phyloP scores from a whole-genome alignment of 1,140 invertebrate species.

The Hypothenemus hampei region DNA sequence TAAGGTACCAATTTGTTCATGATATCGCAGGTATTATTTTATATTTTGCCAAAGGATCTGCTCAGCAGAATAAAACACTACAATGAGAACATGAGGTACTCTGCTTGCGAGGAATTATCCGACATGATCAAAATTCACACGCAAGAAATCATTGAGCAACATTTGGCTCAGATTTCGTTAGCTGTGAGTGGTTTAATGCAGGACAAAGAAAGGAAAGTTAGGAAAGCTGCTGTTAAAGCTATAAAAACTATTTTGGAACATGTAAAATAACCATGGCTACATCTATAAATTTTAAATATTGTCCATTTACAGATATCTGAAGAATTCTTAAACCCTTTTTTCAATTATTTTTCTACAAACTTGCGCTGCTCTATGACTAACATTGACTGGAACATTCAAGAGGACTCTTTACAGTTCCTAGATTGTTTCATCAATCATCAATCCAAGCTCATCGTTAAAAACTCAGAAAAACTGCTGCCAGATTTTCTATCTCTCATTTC shows the following conservation, averaged over 20 bases:
- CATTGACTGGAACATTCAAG: conserved; percentile 70
- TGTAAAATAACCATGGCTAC: too few relatives aligned
- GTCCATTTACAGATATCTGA: conserved; percentile 37
- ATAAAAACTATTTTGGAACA: conserved; percentile 59
- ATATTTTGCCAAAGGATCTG: conserved; percentile 55
- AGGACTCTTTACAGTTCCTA: conserved; percentile 74
- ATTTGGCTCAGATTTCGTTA: conserved; percentile 63
- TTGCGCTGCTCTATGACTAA: conserved; percentile 83
- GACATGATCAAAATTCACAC: conserved; percentile 59
- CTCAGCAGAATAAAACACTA: conserved; percentile 71
- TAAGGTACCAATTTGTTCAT: conserved; percentile 47
- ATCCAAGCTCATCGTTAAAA: conserved; percentile 56
- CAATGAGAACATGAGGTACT: conserved; percentile 63
- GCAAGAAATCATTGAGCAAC: conserved; percentile 51
- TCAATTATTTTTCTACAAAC: conserved; percentile 69
- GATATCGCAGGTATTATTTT: not conserved
- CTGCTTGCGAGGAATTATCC: conserved; percentile 65
- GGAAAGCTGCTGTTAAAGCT: conserved; percentile 63
- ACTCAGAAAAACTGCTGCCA: conserved; percentile 63
- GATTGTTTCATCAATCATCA: conserved; percentile 62
- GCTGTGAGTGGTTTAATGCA: conserved; percentile 62
- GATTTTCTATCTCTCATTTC: conserved; percentile 79
- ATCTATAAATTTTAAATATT: not conserved
- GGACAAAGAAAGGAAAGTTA: conserved; percentile 66
- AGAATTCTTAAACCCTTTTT: conserved; percentile 59